A percentile compares a stretch with the other conserved stretches of the same genome.
These are phyloP conservation scores for Campaea margaritaria DNA, from an alignment of 2,888 invertebrate species.

Conservation along the genomic window DNA sequence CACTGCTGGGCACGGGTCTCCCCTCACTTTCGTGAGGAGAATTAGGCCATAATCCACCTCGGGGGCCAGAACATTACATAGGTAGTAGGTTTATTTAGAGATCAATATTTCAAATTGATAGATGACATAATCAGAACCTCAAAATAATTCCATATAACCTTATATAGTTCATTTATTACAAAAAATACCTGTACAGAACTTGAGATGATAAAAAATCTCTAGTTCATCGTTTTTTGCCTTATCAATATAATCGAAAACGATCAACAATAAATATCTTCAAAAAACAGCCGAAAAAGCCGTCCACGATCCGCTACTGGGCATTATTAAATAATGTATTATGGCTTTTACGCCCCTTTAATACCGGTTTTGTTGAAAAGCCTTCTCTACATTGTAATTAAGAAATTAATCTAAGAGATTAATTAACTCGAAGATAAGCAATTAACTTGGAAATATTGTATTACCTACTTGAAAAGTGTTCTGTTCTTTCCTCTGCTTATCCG, in stretches of 20 bases:
- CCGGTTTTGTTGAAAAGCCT: conserved; percentile 21
- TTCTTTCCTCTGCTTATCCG: too few species aligned
- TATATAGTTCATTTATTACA: conserved; percentile 11
- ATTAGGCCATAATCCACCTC: too few species aligned
- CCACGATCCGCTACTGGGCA: conserved; percentile 40
- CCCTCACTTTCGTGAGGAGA: too few species aligned
- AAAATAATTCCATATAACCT: not conserved
- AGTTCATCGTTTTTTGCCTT: conserved; percentile 23
- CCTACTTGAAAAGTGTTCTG: not conserved
- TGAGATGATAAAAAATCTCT: conserved; percentile 9
- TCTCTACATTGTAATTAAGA: conserved; percentile 24
- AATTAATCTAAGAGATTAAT: conserved; percentile 15
- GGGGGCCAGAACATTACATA: too few species aligned
- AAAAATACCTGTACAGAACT: conserved; percentile 15
- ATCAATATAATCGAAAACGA: conserved; percentile 28
- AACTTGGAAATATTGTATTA: not conserved
- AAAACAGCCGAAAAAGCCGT: conserved; percentile 29
- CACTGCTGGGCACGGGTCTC: too few species aligned
- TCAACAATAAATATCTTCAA: conserved; percentile 16
- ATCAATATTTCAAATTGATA: not conserved
- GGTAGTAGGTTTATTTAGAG: not conserved
- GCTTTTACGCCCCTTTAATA: conserved; percentile 40
- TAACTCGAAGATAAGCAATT: not conserved
- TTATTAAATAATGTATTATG: conserved; percentile 35
- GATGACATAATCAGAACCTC: not conserved